Evolutionary conservation across 2,888 invertebrate species (phyloP), one percentile per base, ranked within the genome.

Genomic region (Lepetodrilus schrolli): DNA sequence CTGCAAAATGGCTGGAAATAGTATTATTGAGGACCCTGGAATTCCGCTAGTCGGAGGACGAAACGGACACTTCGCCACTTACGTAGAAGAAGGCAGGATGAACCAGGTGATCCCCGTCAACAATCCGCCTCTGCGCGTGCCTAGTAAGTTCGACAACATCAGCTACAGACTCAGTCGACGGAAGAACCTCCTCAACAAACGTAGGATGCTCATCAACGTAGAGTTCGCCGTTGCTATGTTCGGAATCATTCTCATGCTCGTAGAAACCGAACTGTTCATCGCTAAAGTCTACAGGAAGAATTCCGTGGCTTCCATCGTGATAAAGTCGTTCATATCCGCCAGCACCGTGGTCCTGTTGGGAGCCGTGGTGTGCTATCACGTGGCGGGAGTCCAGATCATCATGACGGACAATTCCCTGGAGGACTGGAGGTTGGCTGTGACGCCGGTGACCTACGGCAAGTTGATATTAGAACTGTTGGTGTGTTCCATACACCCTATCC

Each of bases 321-420:
- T 87, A 3, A 82, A 84, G 72, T 23, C 79, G n/a, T 75, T 78
- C 21, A 83, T 86, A 51, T 80, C 84, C 0, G 21, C 83, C 8
- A 73, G 81, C 21, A 86, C 86, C 0, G 23, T 83, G 1, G 70
- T 79, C 1, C 77, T 86, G 23, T 70, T 85, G 8, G 34, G 79
- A 8, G 79, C 79, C 3, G 76, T 86, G 7, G 7, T 82, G 2
- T 66, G 73, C 17, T 85, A 84, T 66, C 84, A 86, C 70, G 75
- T 80, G 4, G 81, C 81, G 5, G 82, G 83, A 2, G 80, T 86
- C 8, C 76, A 79, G 50, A 72, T 86, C 3, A 78, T 76, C n/a
- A 85, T 84, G 85, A 82, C 83, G 1, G 84, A 83, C 73, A 84
- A 85, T 66, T 81, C 83, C 49, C 76, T 84, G 75, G 83, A 84